Evolutionary conservation across 2,113 vertebrate species (phyloP).

Genomic region (Neoarius graeffei): DNA sequence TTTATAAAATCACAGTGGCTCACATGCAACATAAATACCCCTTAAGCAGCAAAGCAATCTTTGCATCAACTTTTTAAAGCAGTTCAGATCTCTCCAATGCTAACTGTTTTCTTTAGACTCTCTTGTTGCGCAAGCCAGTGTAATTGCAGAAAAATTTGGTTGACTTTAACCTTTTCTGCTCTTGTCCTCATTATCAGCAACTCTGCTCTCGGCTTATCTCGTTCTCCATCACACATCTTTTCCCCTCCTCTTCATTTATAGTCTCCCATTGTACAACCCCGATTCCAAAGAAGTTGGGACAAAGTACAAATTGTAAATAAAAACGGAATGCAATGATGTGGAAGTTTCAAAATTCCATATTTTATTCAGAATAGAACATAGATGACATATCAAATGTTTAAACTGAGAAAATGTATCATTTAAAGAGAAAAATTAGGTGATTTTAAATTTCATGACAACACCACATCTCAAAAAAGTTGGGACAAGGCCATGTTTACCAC

Average conservation of each 20-base stretch:
- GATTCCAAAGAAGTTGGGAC: too few species aligned
- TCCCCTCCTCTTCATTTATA: neutral
- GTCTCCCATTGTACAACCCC: too few species aligned
- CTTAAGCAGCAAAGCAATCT: neutral
- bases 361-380: too few species aligned
- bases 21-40: neutral
- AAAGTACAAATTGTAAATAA: too few species aligned
- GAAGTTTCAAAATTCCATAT: too few species aligned
- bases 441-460: too few species aligned
- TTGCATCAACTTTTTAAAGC: neutral
- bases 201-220: neutral
- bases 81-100: neutral
- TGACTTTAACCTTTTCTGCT: neutral
- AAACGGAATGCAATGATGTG: too few species aligned
- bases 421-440: too few species aligned
- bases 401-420: too few species aligned
- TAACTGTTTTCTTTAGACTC: neutral
- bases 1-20: neutral
- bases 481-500: too few species aligned
- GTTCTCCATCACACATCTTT: neutral
- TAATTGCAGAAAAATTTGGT: neutral
- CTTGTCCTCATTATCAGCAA: neutral
- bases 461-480: too few species aligned
- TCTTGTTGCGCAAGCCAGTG: neutral
- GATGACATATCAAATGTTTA: too few species aligned